phyloP scores from a whole-genome alignment of 2,113 vertebrate species.

The Corvus hawaiiensis region DNA sequence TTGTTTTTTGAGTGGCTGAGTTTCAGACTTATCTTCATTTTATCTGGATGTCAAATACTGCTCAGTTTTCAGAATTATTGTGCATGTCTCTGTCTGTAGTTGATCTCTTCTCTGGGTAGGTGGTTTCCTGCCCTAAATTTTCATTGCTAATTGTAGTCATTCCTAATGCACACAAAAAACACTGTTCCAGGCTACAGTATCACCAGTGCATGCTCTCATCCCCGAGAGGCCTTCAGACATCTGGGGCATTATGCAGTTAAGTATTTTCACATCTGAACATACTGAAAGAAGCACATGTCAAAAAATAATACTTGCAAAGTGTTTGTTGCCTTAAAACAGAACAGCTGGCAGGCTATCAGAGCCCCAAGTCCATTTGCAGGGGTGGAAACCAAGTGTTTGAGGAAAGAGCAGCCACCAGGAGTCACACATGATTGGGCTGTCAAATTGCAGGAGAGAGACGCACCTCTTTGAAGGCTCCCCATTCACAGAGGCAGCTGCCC shows the following conservation, averaged over 20 bases:
- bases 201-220: not conserved
- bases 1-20: not conserved
- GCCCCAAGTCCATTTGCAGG: not conserved
- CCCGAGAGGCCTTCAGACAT: not conserved
- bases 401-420: not conserved
- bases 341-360: not conserved
- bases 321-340: not conserved
- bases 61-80: slow-evolving; percentile 33
- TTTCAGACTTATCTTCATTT: slow-evolving; percentile 26
- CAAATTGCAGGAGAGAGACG: not conserved
- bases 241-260: slow-evolving; percentile 9
- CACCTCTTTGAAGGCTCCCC: not conserved
- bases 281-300: not conserved
- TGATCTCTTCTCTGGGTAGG: not conserved
- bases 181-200: not conserved
- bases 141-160: not conserved
- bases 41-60: slow-evolving; percentile 10
- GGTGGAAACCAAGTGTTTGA: not conserved
- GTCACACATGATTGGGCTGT: not conserved
- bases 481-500: not conserved
- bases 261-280: not conserved
- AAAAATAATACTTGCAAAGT: not conserved
- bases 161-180: not conserved
- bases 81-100: not conserved
- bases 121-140: slow-evolving; percentile 49